Percentiles rank a stretch among this genome's conserved stretches.
These are phyloP conservation scores for Nephrotoma guestfalica DNA, from an alignment of 2,888 invertebrate genomes.

Conservation along the genomic window DNA sequence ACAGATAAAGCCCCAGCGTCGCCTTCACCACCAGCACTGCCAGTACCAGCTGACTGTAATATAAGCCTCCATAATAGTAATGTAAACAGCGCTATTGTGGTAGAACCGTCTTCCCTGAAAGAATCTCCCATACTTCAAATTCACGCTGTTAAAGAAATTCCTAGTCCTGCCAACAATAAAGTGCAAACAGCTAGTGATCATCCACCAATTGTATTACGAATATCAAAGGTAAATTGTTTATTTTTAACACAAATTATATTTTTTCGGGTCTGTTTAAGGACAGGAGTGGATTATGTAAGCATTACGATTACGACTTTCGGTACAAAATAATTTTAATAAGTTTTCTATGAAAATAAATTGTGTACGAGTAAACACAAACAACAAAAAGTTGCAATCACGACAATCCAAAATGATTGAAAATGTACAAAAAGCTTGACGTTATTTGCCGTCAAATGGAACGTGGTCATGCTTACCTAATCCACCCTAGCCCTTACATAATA, in stretches of 20 bases:
- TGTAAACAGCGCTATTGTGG: neutral
- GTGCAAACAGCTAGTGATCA: conserved; percentile 30
- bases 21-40: neutral
- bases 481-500: too few relatives aligned
- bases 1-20: conserved; percentile 18
- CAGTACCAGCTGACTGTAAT: neutral
- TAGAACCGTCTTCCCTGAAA: neutral
- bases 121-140: neutral
- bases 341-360: too few relatives aligned
- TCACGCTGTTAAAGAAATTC: neutral
- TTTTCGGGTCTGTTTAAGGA: too few relatives aligned
- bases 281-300: too few relatives aligned
- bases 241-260: neutral
- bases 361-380: too few relatives aligned
- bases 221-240: conserved; percentile 48
- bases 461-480: too few relatives aligned
- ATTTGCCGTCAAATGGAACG: too few relatives aligned
- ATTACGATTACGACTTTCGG: too few relatives aligned
- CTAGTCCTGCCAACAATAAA: neutral
- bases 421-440: too few relatives aligned
- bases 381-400: too few relatives aligned
- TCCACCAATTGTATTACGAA: conserved; percentile 76
- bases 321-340: too few relatives aligned
- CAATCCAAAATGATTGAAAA: too few relatives aligned
- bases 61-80: neutral